Conservation (phyloP, 1,140 invertebrate species). For the Penaeus japonicus region DNA sequence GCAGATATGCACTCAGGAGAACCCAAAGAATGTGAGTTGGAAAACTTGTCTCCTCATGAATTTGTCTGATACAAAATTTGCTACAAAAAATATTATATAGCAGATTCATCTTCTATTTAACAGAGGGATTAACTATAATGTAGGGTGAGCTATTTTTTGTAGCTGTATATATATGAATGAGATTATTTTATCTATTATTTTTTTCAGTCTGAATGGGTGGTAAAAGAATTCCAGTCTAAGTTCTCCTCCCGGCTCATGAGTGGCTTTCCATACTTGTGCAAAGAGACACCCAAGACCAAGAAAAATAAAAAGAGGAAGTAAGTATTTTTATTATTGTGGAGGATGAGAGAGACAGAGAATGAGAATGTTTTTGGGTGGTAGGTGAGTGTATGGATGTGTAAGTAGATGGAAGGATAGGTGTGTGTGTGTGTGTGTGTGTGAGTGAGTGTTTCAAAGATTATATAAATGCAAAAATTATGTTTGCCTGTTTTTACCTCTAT, state of each 20-base stretch:
- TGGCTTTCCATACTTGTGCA: constrained; percentile 35
- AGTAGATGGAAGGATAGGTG: no score
- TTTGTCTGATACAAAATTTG: neutral
- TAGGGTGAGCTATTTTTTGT: no score
- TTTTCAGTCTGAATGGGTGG: constrained; percentile 27
- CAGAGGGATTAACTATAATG: no score
- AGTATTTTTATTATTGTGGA: neutral
- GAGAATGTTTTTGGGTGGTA: no score
- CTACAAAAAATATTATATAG: neutral
- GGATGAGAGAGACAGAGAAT: no score
- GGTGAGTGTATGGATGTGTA: no score
- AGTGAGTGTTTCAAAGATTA: no score
- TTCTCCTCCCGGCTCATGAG: constrained; percentile 30
- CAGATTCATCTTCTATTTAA: neutral
- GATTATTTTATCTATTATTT: no score
- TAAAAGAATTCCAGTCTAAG: neutral
- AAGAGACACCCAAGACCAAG: neutral
- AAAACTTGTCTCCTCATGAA: neutral
- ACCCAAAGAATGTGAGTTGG: constrained; percentile 18
- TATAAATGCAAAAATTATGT: no score
- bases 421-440: no score
- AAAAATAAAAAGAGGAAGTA: constrained; percentile 31
- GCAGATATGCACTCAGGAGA: constrained; percentile 7
- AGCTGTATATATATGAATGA: no score
- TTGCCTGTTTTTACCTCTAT: neutral